Evolutionary conservation across 2,888 invertebrate species (phyloP), one percentile per base, ranked within the genome.

Genomic region (Protophormia terraenovae): DNA sequence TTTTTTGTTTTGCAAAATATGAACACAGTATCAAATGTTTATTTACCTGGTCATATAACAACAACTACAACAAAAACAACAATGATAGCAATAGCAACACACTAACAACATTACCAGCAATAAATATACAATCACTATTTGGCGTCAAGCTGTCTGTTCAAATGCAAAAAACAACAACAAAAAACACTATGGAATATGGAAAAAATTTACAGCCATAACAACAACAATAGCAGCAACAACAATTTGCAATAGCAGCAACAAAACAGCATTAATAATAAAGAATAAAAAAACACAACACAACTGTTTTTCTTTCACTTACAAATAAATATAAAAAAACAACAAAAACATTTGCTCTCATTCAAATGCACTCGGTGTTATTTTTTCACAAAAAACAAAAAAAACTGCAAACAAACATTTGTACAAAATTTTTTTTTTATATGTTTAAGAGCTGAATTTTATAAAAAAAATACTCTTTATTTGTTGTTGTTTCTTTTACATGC

Each of bases 1-100:
- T 58, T 87, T 80, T 38, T 77, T 88, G 82, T 87, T 87, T 87
- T 79, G 67, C 78, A 86, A 80, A 77, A 87, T 88, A 86, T 84
- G 80, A 87, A 87, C 86, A 86, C 86, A 86, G 83, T 79, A 84
- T 79, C 81, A 86, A 83, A 81, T 79, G 71, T 84, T 75, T 82
- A 72, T 71, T 76, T 82, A 75, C 47, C 67, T 77, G 72, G 55
- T 66, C 80, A 67, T 47, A 77, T 69, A 69, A 45, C 45, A 62
- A 47, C 38, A 73, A 67, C 67, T 5, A 47, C 50, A 45, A 45
- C 81, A 73, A 72, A 19, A 50, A 24, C 58, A 47, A 58, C 41
- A 16, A 4, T 22, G 22, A 32, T 29, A 62, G 35, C 78, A 79
- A 60, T 72, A 72, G 29, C 58, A 69, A 29, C 35, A 55, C 24